These are phyloP conservation scores for Globia sparganii DNA, from an alignment of 2,888 invertebrate species.

Conservation along the genomic window DNA sequence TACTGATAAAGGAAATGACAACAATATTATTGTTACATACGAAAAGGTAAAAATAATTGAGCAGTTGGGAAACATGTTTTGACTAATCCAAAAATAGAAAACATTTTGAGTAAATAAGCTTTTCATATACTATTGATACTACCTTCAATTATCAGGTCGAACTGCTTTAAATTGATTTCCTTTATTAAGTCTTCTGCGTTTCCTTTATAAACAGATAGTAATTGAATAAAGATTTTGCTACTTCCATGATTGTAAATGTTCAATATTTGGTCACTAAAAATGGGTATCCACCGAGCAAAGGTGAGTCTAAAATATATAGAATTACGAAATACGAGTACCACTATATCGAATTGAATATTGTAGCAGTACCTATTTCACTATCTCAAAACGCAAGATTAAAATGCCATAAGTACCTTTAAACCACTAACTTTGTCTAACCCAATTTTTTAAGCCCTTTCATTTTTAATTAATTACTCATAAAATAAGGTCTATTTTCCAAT, in stretches of 20 bases:
- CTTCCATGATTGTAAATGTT: neutral
- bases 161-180: neutral
- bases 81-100: neutral
- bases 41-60: slow-evolving; percentile 35
- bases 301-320: neutral
- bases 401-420: neutral
- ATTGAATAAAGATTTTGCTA: neutral
- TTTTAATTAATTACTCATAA: slow-evolving; percentile 20
- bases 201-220: neutral
- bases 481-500: slow-evolving; percentile 52
- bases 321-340: neutral
- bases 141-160: neutral
- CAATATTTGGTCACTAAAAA: neutral
- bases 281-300: neutral
- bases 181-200: neutral
- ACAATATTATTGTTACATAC: slow-evolving; percentile 37
- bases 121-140: neutral
- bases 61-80: neutral
- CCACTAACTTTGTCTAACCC: slow-evolving; percentile 1
- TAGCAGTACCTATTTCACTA: too few species aligned
- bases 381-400: slow-evolving; percentile 7
- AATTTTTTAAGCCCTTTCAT: slow-evolving; percentile 39
- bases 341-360: too few species aligned
- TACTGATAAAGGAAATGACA: slow-evolving; percentile 35
- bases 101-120: neutral